Percentiles rank a stretch among this genome's conserved stretches.
phyloP scores from a whole-genome alignment of 2,113 vertebrate genomes.

The Ciconia boyciana region DNA sequence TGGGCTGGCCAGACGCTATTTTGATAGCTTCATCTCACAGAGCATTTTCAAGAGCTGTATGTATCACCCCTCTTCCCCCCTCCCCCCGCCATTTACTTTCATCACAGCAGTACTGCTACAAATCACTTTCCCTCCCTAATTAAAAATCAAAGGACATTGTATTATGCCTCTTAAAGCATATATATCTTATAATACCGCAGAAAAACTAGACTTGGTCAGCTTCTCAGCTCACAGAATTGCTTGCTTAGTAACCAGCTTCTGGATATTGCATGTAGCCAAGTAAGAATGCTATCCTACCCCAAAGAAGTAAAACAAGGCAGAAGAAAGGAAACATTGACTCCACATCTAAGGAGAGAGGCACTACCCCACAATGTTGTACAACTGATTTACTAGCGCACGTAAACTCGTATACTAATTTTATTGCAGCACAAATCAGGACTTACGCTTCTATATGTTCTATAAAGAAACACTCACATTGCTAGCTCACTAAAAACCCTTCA shows the following conservation, averaged over 20 bases:
- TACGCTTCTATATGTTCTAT: accelerated
- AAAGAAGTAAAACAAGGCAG: background rate
- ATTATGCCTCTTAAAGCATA: background rate
- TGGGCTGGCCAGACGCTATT: background rate
- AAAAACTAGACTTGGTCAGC: background rate
- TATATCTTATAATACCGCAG: background rate
- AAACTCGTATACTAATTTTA: background rate
- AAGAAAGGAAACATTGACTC: background rate
- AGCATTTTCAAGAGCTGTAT: background rate
- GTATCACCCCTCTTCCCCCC: background rate
- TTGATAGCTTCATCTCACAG: background rate
- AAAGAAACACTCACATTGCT: background rate
- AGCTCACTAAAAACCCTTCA: background rate
- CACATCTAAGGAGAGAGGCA: background rate
- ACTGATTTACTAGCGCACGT: accelerated
- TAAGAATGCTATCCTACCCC: background rate
- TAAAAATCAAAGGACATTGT: background rate
- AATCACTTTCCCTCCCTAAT: background rate
- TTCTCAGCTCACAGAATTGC: background rate
- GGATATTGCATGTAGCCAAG: background rate
- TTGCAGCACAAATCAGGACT: background rate
- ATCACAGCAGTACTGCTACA: background rate
- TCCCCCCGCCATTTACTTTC: background rate
- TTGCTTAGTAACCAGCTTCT: background rate
- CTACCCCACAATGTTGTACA: background rate